Evolutionary conservation across 1,140 invertebrate genomes (phyloP), one percentile per base, ranked within the genome.

Genomic region (Euglossa dilemma): DNA sequence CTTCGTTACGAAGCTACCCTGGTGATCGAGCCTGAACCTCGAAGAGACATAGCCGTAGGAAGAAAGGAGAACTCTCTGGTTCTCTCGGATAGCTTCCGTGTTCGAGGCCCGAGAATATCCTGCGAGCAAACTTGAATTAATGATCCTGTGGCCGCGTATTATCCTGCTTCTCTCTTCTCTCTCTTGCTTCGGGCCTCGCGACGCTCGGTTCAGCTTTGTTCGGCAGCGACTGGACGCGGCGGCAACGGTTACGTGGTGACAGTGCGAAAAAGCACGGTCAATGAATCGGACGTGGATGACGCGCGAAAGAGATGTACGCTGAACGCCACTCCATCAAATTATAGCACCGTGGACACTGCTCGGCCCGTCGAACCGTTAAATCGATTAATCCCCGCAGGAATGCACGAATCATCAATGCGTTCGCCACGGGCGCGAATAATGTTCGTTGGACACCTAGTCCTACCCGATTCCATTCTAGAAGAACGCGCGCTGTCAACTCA

Each of bases 251-350:
- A 91, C 84, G 86, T 81, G 87, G 90, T 93, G 92, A 93, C 91
- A 91, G 82, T 88, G 92, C 92, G 87, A 92, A 92, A 92, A 92
- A 87, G 86, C 84, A 87, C 85, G 89, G 86, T 91, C 90, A 91
- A 92, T 92, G 91, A 92, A 92, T 91, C 88, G 89, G 90, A 92
- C 89, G 86, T 91, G 91, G 90, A 91, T 90, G 91, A 92, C 87
- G 87, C 89, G 88, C 86, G 85, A 91, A 85, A 89, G 86, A 88
- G 86, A 81, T 80, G 83, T 71, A 81, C 87, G 87, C 88, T 87
- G 87, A 85, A 88, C 87, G 87, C 87, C 87, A 92, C 90, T 93
- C 89, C 82, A 91, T 93, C 91, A 91, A 92, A 93, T 92, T 91
- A 88, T 87, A 91, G 85, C 91, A 86, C 75, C 86, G 83, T 82